These are phyloP conservation scores for Cygnus atratus DNA, from an alignment of 2,113 vertebrate genomes.

Conservation along the genomic window DNA sequence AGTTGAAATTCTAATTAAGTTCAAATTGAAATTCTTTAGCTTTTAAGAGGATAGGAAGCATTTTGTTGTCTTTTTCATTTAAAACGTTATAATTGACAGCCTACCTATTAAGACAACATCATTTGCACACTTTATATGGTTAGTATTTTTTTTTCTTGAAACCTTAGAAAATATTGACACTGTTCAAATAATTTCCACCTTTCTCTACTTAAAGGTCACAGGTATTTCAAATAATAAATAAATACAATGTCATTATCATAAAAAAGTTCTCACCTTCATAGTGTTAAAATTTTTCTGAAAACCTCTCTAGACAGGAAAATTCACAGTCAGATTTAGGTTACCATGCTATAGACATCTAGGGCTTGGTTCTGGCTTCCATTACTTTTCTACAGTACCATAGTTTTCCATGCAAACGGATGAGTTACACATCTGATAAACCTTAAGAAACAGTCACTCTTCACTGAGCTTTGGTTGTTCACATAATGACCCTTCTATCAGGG, in stretches of 20 bases:
- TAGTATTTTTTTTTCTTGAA: conserved; percentile 15
- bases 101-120: neutral
- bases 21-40: conserved; percentile 64
- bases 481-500: neutral
- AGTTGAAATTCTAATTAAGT: conserved; percentile 60
- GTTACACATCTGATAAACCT: neutral
- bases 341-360: neutral
- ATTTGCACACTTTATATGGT: neutral
- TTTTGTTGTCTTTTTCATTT: conserved; percentile 46
- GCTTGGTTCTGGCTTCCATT: neutral
- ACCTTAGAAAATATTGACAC: neutral
- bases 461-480: accelerated
- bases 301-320: neutral
- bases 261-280: neutral
- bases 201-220: neutral
- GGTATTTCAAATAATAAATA: conserved; percentile 21
- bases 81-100: neutral
- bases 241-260: neutral
- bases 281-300: neutral
- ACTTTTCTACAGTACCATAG: neutral
- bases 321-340: neutral
- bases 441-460: neutral
- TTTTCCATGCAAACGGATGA: neutral
- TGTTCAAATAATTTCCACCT: neutral
- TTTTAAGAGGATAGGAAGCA: conserved; percentile 49